These are phyloP conservation scores for Drosophila ambigua DNA, from an alignment of 1,140 invertebrate genomes.

Conservation along the genomic window DNA sequence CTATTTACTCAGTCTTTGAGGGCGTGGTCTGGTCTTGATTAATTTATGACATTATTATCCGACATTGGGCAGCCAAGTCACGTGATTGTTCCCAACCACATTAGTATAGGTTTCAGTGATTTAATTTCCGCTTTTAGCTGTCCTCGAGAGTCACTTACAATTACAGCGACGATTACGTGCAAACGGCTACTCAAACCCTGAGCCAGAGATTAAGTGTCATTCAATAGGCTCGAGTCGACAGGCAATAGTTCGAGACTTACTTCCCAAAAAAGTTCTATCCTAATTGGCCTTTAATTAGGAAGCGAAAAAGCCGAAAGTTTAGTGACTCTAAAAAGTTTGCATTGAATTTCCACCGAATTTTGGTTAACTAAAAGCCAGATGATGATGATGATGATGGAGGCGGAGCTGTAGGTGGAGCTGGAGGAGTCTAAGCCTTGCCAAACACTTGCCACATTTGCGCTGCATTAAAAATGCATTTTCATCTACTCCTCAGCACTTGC, in stretches of 20 bases:
- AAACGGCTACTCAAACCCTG: constrained; percentile 19
- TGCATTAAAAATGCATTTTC: constrained; percentile 78
- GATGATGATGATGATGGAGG: background rate
- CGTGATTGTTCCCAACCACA: constrained; percentile 49
- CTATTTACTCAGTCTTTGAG: background rate
- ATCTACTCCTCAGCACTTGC: constrained; percentile 27
- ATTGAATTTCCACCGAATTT: constrained; percentile 32
- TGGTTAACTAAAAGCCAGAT: constrained; percentile 42
- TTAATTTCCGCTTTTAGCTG: constrained; percentile 36
- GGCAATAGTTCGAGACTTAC: constrained; percentile 26
- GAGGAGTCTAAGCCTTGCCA: constrained; percentile 35
- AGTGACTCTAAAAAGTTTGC: constrained; percentile 11
- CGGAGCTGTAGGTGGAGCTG: background rate
- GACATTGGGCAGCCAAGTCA: constrained; percentile 52
- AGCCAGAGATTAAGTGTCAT: constrained; percentile 10
- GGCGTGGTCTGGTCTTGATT: constrained; percentile 12
- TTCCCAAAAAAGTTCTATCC: constrained; percentile 32
- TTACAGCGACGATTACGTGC: constrained; percentile 31
- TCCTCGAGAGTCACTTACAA: constrained; percentile 40
- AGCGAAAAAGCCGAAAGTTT: constrained; percentile 24
- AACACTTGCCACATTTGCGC: constrained; percentile 73
- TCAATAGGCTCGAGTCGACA: constrained; percentile 18
- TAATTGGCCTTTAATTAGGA: constrained; percentile 54
- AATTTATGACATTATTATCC: constrained; percentile 46
- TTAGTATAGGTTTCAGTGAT: constrained; percentile 40